Percentiles rank a stretch among this genome's conserved stretches.
Conservation (phyloP, 2,888 invertebrate species). For the Leptopterna dolabrata region DNA sequence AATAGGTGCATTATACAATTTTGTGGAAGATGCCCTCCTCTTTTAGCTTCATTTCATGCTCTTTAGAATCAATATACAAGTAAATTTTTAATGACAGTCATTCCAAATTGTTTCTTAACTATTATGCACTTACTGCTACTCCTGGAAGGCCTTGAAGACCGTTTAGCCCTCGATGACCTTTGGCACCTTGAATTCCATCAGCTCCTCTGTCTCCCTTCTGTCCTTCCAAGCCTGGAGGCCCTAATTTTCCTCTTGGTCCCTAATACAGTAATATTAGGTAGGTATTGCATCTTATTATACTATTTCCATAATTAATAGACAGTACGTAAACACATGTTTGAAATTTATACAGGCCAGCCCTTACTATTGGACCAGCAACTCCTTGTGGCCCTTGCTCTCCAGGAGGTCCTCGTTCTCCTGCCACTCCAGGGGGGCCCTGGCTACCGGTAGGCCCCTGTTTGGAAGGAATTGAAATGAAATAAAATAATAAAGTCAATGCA, state of each 20-base stretch:
- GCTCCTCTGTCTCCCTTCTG: conserved; percentile 73
- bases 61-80: no score
- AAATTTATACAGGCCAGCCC: neutral
- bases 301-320: no score
- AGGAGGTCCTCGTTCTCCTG: conserved; percentile 80
- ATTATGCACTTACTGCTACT: neutral
- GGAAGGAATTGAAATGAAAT: neutral
- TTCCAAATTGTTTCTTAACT: conserved; percentile 10
- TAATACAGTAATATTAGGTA: neutral
- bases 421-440: conserved; percentile 73
- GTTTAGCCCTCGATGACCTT: conserved; percentile 86
- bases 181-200: conserved; percentile 73
- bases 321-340: no score
- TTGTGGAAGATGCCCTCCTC: no score
- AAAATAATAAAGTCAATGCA: neutral
- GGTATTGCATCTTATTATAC: no score
- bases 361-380: neutral
- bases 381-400: conserved; percentile 76
- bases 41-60: no score
- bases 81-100: neutral
- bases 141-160: conserved; percentile 73
- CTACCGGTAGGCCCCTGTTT: conserved; percentile 4
- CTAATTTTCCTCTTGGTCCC: conserved; percentile 69
- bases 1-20: no score
- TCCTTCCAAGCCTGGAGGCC: conserved; percentile 79